Base-by-base conservation (phyloP, 1,140 invertebrate genomes). In the Saccostrea echinata region DNA sequence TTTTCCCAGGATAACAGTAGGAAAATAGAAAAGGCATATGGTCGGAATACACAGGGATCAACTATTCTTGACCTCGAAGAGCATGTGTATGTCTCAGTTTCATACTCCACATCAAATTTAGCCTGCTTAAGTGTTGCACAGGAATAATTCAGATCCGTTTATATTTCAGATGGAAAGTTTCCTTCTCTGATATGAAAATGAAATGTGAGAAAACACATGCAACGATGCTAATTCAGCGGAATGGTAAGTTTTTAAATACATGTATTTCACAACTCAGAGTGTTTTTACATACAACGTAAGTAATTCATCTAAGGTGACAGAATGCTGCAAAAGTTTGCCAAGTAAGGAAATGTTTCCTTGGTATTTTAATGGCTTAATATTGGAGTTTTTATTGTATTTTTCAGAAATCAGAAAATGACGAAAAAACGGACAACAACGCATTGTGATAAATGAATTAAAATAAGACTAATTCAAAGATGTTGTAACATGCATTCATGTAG, bases 21-120 rank as follows among this genome's bases (percentile, higher is more conserved):
- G 24, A 57, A 85, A 61, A 61, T 85, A 30, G 30, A 61, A 43
- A 64, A 61, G 33, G 84, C 53, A 0, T 61, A 61, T n/a, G 24
- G 57, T 12, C n/a, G 52, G 21, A 85, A 64, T 27, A 61, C 35
- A 6, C n/a, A 43, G 53, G 55, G 84, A n/a, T 85, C 68, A 76
- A 76, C n/a, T n/a, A 85, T 35, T 35, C 11, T 85, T 13, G 84
- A 61, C 1, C n/a, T 85, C 0, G 57, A 85, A 3, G 57, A 33
- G 13, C 53, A 85, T n/a, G 51, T 33, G 53, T 85, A 61, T 24
- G 53, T 76, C 9, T 13, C 11, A 8, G 24, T 76, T 76, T 16
- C 11, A 30, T 9, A 33, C 2, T 76, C 1, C 24, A 13, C 16
- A 76, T 43, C 16, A 30, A 33, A 12, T 76, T 30, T 30, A 76